Evolutionary conservation across 1,140 invertebrate genomes (phyloP).

Genomic region (Luehdorfia chinensis): DNA sequence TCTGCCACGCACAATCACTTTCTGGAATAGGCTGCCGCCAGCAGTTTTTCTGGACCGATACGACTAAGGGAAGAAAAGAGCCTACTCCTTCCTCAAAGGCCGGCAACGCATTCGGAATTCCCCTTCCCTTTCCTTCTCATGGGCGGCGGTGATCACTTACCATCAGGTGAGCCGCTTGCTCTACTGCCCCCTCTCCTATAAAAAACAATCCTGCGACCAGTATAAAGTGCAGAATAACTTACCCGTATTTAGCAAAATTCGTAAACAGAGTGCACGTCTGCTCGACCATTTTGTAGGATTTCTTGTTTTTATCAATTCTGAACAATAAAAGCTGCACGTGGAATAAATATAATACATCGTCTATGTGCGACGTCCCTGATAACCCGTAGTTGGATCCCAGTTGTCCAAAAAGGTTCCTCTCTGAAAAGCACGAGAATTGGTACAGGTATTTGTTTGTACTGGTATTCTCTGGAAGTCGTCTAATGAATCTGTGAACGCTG

Average conservation of each 20-base stretch:
- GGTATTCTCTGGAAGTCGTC: constrained; percentile 2
- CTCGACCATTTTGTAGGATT: constrained; percentile 9
- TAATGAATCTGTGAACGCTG: constrained; percentile 52
- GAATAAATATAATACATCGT: constrained; percentile 9
- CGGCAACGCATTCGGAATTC: no score
- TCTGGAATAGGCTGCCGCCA: no score
- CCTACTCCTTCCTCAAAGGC: no score
- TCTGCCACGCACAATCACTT: no score
- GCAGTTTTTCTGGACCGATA: no score
- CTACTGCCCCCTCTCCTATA: no score
- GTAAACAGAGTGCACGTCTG: constrained; percentile 13
- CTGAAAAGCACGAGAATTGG: neutral
- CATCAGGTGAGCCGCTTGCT: no score
- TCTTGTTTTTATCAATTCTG: neutral
- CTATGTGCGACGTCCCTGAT: neutral
- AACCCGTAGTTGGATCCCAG: neutral
- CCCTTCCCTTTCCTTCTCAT: no score
- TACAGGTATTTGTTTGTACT: neutral
- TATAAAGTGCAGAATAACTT: constrained; percentile 26
- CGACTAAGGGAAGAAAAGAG: no score
- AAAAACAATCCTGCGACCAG: no score
- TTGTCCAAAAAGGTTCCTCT: constrained; percentile 5
- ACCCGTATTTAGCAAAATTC: constrained; percentile 50
- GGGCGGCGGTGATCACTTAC: no score
- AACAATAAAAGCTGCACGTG: neutral